Percentiles rank a stretch among this genome's conserved stretches.
Evolutionary conservation across 2,797 vertebrate genomes (phyloP).

Genomic region (Pseudochromis fuscus): DNA sequence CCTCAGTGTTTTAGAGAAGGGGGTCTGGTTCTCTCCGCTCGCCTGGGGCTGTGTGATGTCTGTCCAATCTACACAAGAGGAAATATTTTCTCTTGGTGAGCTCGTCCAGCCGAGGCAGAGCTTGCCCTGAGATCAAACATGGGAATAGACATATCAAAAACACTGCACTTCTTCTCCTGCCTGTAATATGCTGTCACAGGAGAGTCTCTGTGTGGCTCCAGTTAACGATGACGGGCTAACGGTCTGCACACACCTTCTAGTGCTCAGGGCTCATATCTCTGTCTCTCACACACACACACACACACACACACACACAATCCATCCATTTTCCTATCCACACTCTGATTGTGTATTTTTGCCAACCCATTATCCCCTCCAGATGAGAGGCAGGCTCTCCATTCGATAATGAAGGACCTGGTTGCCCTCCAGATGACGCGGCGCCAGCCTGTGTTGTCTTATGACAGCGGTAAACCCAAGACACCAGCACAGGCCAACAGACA

Average conservation of each 20-base stretch:
- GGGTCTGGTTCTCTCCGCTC: conserved; percentile 68
- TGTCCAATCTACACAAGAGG: conserved; percentile 85
- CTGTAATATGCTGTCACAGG: conserved; percentile 40
- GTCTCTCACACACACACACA: neutral
- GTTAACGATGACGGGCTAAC: conserved; percentile 42
- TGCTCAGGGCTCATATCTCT: neutral
- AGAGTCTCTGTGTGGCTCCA: conserved; percentile 49
- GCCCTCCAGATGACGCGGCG: conserved; percentile 96
- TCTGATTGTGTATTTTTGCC: conserved; percentile 41
- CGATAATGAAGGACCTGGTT: conserved; percentile 99
- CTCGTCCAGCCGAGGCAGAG: conserved; percentile 67
- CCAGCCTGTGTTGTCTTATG: conserved; percentile 88
- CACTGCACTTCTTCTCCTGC: conserved; percentile 47
- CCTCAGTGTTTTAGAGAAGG: conserved; percentile 57
- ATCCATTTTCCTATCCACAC: conserved; percentile 18
- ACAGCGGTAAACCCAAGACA: conserved; percentile 92
- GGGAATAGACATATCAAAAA: conserved; percentile 77
- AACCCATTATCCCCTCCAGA: conserved; percentile 82
- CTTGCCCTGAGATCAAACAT: conserved; percentile 82
- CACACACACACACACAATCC: neutral
- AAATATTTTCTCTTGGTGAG: conserved; percentile 82
- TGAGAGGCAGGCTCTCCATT: conserved; percentile 97
- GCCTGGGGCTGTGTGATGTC: conserved; percentile 80
- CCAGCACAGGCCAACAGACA: conserved; percentile 88
- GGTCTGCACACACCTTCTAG: conserved; percentile 38